Evolutionary conservation across 1,140 invertebrate genomes (phyloP).

Genomic region (Coptotermes formosanus): DNA sequence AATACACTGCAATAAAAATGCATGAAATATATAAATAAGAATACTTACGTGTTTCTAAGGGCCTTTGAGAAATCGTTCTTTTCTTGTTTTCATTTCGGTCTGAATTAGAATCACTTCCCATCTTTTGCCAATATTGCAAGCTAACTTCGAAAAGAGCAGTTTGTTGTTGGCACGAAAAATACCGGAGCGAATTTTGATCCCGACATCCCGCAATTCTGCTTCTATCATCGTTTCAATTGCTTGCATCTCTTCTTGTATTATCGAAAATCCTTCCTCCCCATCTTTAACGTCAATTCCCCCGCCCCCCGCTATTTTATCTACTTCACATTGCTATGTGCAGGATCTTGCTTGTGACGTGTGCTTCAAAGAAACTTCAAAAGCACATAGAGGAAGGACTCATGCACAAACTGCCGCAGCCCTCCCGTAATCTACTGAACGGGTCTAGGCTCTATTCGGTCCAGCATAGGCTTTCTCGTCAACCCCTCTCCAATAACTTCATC

Average conservation of each 20-base stretch:
- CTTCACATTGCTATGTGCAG: background rate
- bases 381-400: constrained; percentile 9
- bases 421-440: background rate
- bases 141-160: background rate
- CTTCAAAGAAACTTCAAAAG: constrained; percentile 3
- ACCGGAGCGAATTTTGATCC: background rate
- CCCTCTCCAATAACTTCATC: background rate
- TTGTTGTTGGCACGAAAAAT: background rate
- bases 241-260: background rate
- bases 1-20: too few species aligned
- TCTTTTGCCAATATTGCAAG: too few species aligned
- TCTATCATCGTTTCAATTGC: background rate
- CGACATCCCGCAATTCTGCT: background rate
- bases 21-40: too few species aligned
- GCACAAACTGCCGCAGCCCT: background rate
- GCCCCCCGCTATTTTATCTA: background rate
- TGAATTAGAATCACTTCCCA: too few species aligned
- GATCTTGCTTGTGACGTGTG: constrained; percentile 2
- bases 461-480: background rate
- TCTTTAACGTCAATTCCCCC: background rate
- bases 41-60: too few species aligned
- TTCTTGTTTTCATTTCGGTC: too few species aligned
- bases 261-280: background rate
- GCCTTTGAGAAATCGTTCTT: too few species aligned
- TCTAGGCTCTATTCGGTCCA: background rate